phyloP scores from a whole-genome alignment of 2,113 vertebrate species.

The Rhea pennata region DNA sequence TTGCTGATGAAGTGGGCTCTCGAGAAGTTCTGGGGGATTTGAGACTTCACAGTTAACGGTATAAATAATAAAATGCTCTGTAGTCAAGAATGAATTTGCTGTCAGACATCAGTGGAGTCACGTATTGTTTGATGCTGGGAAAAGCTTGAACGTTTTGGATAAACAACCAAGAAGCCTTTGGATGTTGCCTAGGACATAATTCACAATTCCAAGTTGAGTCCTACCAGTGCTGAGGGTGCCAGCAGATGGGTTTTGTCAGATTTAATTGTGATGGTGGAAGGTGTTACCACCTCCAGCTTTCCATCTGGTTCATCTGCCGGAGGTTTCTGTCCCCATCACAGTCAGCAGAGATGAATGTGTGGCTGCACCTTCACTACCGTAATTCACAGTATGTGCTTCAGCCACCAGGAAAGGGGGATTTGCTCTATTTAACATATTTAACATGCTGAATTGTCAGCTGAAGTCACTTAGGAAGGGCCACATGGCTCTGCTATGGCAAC shows the following conservation, averaged over 20 bases:
- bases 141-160: neutral
- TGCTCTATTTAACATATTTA: fast-evolving
- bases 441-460: fast-evolving
- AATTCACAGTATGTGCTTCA: neutral
- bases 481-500: fast-evolving
- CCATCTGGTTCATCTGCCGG: neutral
- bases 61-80: neutral
- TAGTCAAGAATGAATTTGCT: neutral
- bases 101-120: neutral
- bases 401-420: neutral
- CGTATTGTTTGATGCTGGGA: neutral
- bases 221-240: neutral
- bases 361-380: neutral
- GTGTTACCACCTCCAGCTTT: neutral
- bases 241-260: conserved; percentile 34
- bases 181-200: neutral
- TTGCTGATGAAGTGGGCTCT: neutral
- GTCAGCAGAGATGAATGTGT: neutral
- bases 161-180: neutral
- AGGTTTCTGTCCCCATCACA: neutral
- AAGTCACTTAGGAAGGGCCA: neutral
- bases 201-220: neutral
- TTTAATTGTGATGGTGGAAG: neutral
- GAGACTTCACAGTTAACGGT: neutral
- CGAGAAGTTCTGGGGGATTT: neutral